A percentile compares a stretch with the other conserved stretches of the same genome.
Conservation (phyloP, 2,888 invertebrate genomes). For the Trachelus stipa region DNA sequence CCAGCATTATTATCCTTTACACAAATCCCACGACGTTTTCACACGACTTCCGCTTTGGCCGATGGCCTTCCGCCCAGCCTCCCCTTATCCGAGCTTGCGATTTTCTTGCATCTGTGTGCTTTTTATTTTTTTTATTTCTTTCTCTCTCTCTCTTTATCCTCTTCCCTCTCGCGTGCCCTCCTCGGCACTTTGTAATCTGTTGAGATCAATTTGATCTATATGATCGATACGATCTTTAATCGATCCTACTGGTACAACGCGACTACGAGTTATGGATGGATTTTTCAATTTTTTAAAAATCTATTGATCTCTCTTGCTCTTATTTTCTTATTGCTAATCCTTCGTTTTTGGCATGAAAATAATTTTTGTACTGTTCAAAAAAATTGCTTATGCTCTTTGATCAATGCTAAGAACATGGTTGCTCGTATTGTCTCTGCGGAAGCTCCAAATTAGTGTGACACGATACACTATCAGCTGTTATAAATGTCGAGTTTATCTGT, state of each 20-base stretch:
- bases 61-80: too few species aligned
- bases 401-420: too few species aligned
- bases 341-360: neutral
- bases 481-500: constrained; percentile 31
- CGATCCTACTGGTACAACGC: too few species aligned
- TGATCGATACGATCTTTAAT: too few species aligned
- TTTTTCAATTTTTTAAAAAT: neutral
- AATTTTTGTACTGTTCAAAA: constrained; percentile 29
- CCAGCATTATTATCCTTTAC: constrained; percentile 1
- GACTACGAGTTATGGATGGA: too few species aligned
- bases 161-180: neutral
- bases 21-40: too few species aligned
- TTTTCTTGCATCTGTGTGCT: neutral
- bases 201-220: too few species aligned
- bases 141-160: neutral
- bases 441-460: constrained; percentile 47
- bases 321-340: neutral
- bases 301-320: constrained; percentile 8
- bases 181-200: neutral
- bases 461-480: constrained; percentile 48
- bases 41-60: too few species aligned
- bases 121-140: neutral
- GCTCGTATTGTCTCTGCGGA: constrained; percentile 41
- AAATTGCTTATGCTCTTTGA: neutral
- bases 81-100: neutral